These are phyloP conservation scores for Bolinopsis microptera DNA, from an alignment of 37 sponge, comb jelly and placozoan genomes.

Conservation along the genomic window DNA sequence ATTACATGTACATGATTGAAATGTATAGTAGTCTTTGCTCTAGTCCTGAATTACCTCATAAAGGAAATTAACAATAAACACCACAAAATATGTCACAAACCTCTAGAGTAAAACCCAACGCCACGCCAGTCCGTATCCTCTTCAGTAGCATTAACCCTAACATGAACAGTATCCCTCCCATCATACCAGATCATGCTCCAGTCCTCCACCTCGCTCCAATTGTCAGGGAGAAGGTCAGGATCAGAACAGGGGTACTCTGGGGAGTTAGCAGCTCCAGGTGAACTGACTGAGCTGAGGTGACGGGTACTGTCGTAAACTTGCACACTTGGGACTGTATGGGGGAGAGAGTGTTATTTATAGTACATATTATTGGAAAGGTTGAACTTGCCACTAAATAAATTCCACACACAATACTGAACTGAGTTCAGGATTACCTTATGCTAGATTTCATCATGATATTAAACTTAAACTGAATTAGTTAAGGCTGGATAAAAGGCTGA, in stretches of 20 bases:
- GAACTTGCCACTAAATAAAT: too few relatives aligned
- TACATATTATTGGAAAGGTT: too few relatives aligned
- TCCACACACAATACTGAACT: too few relatives aligned
- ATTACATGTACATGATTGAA: too few relatives aligned
- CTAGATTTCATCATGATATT: too few relatives aligned
- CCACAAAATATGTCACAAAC: too few relatives aligned
- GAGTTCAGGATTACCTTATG: too few relatives aligned
- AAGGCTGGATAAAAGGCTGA: too few relatives aligned
- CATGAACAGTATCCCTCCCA: slow-evolving; percentile 26
- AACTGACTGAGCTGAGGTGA: neutral
- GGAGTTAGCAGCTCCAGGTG: neutral
- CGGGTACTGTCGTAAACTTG: neutral
- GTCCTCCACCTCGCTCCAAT: neutral
- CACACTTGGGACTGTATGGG: neutral
- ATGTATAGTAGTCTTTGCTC: too few relatives aligned
- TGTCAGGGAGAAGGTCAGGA: neutral
- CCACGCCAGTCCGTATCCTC: slow-evolving; percentile 41
- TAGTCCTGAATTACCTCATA: too few relatives aligned
- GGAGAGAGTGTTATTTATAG: neutral
- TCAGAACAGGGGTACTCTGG: neutral
- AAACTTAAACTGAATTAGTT: too few relatives aligned
- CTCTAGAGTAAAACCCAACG: slow-evolving; percentile 40
- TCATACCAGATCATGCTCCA: slow-evolving; percentile 27
- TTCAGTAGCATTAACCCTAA: neutral
- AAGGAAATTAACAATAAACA: too few relatives aligned